Evolutionary conservation across 2,113 vertebrate species (phyloP).

Genomic region (Corynorhinus townsendii): DNA sequence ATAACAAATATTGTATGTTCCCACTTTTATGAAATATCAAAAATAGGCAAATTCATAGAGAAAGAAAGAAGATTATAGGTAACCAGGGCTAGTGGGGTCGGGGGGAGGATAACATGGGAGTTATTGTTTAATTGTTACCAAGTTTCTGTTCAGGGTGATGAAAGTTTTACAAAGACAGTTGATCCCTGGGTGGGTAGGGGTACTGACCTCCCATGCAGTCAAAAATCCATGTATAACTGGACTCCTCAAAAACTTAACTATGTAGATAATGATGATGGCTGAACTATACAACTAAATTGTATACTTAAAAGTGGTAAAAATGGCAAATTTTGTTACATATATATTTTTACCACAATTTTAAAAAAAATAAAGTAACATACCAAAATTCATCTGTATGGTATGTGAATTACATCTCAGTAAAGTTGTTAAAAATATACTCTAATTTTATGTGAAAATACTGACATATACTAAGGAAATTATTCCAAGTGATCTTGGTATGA

Average conservation of each 20-base stretch:
- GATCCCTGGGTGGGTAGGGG: not conserved
- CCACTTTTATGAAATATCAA: not conserved
- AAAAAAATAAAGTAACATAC: not conserved
- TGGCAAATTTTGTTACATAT: not conserved
- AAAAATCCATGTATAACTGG: not conserved
- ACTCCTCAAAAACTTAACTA: not conserved
- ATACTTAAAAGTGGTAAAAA: not conserved
- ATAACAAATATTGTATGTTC: not conserved
- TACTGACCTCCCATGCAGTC: not conserved
- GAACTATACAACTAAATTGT: not conserved
- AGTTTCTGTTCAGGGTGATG: not conserved
- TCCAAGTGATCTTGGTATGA: not conserved
- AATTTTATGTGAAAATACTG: not conserved
- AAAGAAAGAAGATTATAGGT: not conserved
- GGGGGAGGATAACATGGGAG: not conserved
- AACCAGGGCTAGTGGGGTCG: not conserved
- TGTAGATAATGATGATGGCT: not conserved
- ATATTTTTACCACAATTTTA: not conserved
- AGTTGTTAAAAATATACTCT: not conserved
- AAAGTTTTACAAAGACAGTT: not conserved
- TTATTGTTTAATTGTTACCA: not conserved
- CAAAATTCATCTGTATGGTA: not conserved
- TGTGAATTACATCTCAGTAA: not conserved
- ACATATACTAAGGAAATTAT: not conserved
- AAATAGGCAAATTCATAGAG: not conserved